Evolutionary conservation across 23 tunicate species (phyloP), one percentile per base, ranked within the genome.

Genomic region (Pegea sp.): DNA sequence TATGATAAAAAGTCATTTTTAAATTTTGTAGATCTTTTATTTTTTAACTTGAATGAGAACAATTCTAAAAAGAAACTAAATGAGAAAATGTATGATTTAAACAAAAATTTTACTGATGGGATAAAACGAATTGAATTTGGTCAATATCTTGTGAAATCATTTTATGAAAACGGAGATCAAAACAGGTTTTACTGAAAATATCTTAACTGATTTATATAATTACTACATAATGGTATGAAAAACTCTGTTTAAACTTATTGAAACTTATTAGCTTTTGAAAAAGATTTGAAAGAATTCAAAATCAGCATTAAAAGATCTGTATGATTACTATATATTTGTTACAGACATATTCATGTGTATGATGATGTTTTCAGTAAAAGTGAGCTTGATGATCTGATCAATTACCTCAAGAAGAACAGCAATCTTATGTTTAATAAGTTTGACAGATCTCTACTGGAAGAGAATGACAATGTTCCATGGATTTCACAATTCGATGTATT

Each of bases 401-500:
- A 38, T 13, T 75, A 66, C 62, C 33, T 84, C 18, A 56, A 69
- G 3, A 30, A 53, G 16, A 53, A 23, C 22, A 18, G 42, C 0
- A 38, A 24, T 5, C 65, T 69, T 38, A 20, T 24, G 0, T 13
- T 22, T 32, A 24, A 28, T 26, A 28, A 55, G 8, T 74, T 38
- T 51, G 95, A 84, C 50, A 33, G 44, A 3, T 61, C 34, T 0
- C 66, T 67, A 0, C 22, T 63, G 1, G 71, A 84, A 59, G 86
- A 73, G 28, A 65, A 84, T 34, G 95, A 84, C 56, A 84, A 84
- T 33, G 75, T 84, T 28, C 95, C 73, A 33, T 84, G 84, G 84
- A 60, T 74, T 57, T 33, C 67, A 16, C 6, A 23, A 31, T 71
- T 28, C 46, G 16, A 65, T n/a, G 93, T 75, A 58, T 4, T 42